Evolutionary conservation across 2,888 invertebrate genomes (phyloP), one percentile per base, ranked within the genome.

Genomic region (Athetis lepigone): DNA sequence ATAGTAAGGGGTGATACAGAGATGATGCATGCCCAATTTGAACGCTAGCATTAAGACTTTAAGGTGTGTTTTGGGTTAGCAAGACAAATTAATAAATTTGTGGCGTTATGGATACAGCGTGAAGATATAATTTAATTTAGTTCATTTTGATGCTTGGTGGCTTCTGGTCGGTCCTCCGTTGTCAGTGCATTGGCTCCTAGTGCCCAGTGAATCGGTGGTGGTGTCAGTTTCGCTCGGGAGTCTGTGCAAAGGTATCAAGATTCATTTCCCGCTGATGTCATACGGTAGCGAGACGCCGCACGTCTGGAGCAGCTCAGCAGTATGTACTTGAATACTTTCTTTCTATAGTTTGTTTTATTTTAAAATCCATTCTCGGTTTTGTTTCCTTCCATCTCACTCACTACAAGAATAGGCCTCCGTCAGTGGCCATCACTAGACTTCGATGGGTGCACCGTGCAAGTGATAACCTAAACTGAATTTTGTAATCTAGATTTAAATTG

Each of bases 241-340:
- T 84, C 83, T 82, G 84, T 84, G 80, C 61, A 87, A 88, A 91
- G 84, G 90, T 88, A 83, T 92, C 95, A 95, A 95, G 87, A 95
- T 95, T 95, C 94, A 94, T 95, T 95, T 95, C 94, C 94, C 94
- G 91, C 94, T 94, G 90, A 95, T 95, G 95, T 95, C 95, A 76
- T 94, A 94, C 92, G 93, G 94, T 77, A 94, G 92, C 85, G 95
- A 95, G 88, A 90, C 95, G 91, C 92, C 95, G 89, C 95, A 95
- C 90, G 94, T 95, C 70, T 95, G 95, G 95, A 92, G 92, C 85
- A 93, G 93, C 87, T 91, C 95, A 73, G 90, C 93, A 81, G 95
- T 95, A 84, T 69, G 91, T 87, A 54, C 6, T 19, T 47, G 19
- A 25, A 21, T 0, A 21, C 11, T 7, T 9, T 6, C 9, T 6